Evolutionary conservation across 1,140 invertebrate species (phyloP).

Genomic region (Caenorhabditis remanei): DNA sequence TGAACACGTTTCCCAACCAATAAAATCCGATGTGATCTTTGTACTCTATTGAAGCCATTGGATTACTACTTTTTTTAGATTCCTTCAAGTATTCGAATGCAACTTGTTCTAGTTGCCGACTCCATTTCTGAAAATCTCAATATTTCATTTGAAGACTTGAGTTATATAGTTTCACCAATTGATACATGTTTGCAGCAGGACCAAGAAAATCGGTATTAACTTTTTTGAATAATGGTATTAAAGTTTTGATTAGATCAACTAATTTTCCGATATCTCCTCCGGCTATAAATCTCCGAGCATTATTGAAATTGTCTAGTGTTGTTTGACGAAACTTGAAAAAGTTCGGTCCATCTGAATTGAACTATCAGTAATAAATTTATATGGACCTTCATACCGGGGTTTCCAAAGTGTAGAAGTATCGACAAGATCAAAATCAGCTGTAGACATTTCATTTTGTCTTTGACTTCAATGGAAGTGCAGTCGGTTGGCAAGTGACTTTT

Average conservation of each 20-base stretch:
- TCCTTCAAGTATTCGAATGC: neutral
- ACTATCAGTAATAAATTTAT: no score
- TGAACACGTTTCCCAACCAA: neutral
- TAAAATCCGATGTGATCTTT: neutral
- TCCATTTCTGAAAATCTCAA: neutral
- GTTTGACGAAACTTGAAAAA: neutral
- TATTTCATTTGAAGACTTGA: neutral
- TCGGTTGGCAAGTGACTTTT: no score
- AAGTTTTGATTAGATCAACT: neutral
- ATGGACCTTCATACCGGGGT: no score
- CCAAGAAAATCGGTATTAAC: neutral
- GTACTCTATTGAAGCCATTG: neutral
- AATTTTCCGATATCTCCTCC: constrained; percentile 2
- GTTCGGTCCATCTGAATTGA: neutral
- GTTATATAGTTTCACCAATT: neutral
- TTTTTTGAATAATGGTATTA: neutral
- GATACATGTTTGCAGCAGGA: neutral
- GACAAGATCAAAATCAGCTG: no score
- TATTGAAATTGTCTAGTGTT: neutral
- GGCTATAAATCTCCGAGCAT: neutral
- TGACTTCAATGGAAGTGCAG: no score
- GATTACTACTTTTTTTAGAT: neutral
- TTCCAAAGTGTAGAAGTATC: no score
- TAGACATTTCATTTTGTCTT: no score
- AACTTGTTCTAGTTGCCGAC: neutral